Evolutionary conservation across 2,113 vertebrate species (phyloP).

Genomic region (Alectura lathami): DNA sequence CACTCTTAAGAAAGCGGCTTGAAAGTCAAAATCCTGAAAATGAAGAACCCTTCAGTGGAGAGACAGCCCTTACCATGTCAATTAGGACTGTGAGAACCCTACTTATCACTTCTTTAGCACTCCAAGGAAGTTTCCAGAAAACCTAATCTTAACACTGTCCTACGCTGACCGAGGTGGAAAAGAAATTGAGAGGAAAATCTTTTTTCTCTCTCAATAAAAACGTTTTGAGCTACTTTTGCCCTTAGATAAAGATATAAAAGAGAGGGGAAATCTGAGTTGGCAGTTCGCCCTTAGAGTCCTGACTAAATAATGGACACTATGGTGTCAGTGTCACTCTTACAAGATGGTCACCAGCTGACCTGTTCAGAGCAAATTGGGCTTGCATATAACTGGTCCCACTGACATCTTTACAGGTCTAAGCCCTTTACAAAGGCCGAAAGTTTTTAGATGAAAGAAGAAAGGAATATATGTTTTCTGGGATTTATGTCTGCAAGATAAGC

Average conservation of each 20-base stretch:
- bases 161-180: background rate
- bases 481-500: background rate
- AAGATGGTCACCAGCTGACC: background rate
- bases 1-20: background rate
- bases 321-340: background rate
- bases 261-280: background rate
- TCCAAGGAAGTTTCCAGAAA: background rate
- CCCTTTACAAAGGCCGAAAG: background rate
- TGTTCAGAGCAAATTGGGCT: background rate
- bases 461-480: background rate
- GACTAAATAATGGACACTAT: background rate
- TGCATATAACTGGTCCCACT: background rate
- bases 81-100: background rate
- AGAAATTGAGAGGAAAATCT: background rate
- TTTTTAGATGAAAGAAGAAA: background rate
- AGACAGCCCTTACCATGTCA: background rate
- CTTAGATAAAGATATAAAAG: background rate
- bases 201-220: background rate
- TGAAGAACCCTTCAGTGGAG: background rate
- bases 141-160: background rate
- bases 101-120: background rate
- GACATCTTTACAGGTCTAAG: background rate
- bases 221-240: background rate
- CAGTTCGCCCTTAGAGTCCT: background rate
- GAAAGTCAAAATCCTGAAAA: background rate